Evolutionary conservation across 1,140 invertebrate genomes (phyloP).

Genomic region (Papilio machaon): DNA sequence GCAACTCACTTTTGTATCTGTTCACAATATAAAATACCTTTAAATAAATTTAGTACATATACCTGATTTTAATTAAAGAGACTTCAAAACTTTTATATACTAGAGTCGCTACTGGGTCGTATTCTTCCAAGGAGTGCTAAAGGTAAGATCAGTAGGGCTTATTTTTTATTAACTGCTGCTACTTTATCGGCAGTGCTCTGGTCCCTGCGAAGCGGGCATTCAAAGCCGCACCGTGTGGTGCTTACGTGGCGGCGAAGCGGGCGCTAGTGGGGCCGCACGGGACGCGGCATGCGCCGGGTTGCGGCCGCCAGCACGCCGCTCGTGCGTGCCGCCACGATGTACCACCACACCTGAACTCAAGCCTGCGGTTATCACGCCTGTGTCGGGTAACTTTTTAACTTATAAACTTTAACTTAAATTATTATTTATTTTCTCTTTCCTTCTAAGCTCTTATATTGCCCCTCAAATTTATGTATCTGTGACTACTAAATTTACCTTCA

Average conservation of each 20-base stretch:
- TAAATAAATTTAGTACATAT: too few relatives aligned
- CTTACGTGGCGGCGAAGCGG: slow-evolving; percentile 62
- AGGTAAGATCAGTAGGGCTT: not conserved
- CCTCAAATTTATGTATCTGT: too few relatives aligned
- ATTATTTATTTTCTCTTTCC: too few relatives aligned
- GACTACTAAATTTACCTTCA: too few relatives aligned
- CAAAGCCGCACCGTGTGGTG: slow-evolving; percentile 77
- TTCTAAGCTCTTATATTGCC: too few relatives aligned
- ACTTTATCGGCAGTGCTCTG: slow-evolving; percentile 64
- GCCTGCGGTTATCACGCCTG: slow-evolving; percentile 47
- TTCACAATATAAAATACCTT: too few relatives aligned
- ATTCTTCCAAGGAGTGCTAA: too few relatives aligned
- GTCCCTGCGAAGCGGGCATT: slow-evolving; percentile 74
- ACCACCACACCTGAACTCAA: slow-evolving; percentile 56
- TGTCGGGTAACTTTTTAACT: slow-evolving; percentile 40
- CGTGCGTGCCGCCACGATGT: slow-evolving; percentile 73
- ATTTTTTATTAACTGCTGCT: not conserved
- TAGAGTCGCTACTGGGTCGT: too few relatives aligned
- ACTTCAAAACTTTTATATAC: too few relatives aligned
- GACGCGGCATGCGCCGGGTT: slow-evolving; percentile 62
- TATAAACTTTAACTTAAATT: too few relatives aligned
- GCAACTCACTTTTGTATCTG: too few relatives aligned
- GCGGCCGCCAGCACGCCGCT: slow-evolving; percentile 58
- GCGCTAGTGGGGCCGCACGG: slow-evolving; percentile 58
- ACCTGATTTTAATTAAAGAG: too few relatives aligned